Evolutionary conservation across 2,797 vertebrate species (phyloP).

Genomic region (Micrastur ruficollis): DNA sequence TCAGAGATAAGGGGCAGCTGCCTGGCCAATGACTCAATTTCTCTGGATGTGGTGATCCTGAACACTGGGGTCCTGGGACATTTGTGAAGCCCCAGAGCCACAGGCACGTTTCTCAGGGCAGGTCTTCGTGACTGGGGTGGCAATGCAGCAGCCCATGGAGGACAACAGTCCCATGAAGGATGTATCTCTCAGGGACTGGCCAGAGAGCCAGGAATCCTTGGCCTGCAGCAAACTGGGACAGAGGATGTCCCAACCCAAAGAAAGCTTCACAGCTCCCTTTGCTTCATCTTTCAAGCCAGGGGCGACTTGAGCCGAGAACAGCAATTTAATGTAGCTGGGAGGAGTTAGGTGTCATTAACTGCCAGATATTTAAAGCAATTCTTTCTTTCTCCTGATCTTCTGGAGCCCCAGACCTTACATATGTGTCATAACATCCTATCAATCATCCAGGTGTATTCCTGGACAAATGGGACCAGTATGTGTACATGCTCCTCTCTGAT

Average conservation of each 20-base stretch:
- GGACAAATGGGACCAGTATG: background rate
- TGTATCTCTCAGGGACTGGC: background rate
- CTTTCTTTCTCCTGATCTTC: background rate
- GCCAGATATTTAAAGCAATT: background rate
- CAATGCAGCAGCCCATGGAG: background rate
- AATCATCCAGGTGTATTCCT: background rate
- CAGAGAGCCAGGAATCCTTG: background rate
- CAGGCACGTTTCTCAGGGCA: rapidly evolving
- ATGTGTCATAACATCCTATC: background rate
- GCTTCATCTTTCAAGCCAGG: background rate
- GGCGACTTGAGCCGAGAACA: background rate
- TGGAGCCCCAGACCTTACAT: background rate
- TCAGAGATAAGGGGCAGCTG: background rate
- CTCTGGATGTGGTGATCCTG: background rate
- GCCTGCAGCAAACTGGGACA: background rate
- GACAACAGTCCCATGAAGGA: background rate
- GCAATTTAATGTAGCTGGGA: background rate
- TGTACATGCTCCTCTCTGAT: background rate
- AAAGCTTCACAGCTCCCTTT: background rate
- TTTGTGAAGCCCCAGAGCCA: background rate
- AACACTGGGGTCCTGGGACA: background rate
- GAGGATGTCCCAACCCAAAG: background rate
- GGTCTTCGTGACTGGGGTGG: background rate
- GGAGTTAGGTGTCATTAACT: background rate
- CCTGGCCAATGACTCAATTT: background rate